Percentiles rank a stretch among this genome's conserved stretches.
Evolutionary conservation across 2,888 invertebrate genomes (phyloP).

Genomic region (Drosophila paracracens): DNA sequence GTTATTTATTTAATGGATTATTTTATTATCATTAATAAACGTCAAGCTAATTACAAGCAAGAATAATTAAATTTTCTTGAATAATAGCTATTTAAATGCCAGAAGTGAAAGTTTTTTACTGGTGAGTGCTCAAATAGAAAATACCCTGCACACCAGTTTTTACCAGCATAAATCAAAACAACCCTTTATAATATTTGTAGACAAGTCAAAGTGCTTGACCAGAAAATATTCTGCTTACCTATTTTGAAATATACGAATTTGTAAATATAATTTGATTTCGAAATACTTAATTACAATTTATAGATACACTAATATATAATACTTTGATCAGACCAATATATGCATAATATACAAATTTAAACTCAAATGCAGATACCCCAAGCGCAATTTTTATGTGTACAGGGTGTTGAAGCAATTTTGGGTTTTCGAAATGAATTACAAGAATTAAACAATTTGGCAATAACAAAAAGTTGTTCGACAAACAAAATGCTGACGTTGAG

Average conservation of each 20-base stretch:
- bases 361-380: neutral
- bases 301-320: neutral
- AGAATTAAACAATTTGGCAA: slow-evolving; percentile 43
- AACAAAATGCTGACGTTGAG: slow-evolving; percentile 39
- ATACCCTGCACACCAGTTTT: neutral
- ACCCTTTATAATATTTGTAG: neutral
- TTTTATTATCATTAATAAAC: slow-evolving; percentile 9
- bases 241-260: too few species aligned
- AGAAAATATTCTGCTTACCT: too few species aligned
- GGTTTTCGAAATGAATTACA: slow-evolving; percentile 37
- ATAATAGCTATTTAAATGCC: neutral
- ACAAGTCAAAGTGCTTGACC: neutral
- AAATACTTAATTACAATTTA: neutral
- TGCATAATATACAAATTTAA: neutral
- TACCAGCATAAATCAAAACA: neutral
- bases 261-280: neutral
- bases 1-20: neutral
- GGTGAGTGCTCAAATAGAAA: neutral
- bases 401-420: slow-evolving; percentile 31
- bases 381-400: neutral
- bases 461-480: slow-evolving; percentile 35
- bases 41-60: slow-evolving; percentile 1
- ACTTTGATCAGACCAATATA: too few species aligned
- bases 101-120: neutral
- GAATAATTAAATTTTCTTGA: slow-evolving; percentile 10